Evolutionary conservation across 1,140 invertebrate genomes (phyloP), one percentile per base, ranked within the genome.

Genomic region (Melipona quadrifasciata): DNA sequence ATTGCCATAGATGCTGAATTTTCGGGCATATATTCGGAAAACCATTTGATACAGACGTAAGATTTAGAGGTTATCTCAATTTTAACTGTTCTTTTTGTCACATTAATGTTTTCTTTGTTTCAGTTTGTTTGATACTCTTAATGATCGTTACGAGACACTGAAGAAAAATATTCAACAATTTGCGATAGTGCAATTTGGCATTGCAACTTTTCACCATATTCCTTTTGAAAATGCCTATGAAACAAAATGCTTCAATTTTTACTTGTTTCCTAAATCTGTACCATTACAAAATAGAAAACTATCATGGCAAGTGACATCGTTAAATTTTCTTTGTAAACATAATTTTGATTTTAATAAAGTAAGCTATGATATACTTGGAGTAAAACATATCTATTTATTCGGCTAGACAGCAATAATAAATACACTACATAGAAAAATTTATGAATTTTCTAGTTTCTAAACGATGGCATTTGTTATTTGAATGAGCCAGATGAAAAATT

Each of bases 311-410:
- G 93, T 95, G 17, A 95, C 95, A 3, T 95, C 96, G 27, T 86
- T 97, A 5, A 95, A 96, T 80, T 98, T 98, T 93, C 92, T 97
- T 12, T 94, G 95, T 87, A 92, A 91, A 74, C 93, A 97, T 91
- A 95, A 96, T 51, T 97, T 97, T 94, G 95, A 97, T 92, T 97
- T 97, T 91, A 97, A 97, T 92, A 97, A 97, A 96, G 97, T 97
- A 95, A 83, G 55, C 53, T 17, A 3, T 61, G 0, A 17, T 27
- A 31, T 3, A n/a, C 11, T 76, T 19, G 0, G 14, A 4, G 0
- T 39, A 27, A 61, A 61, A n/a, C 5, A 11, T 31, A 17, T 39
- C 16, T 71, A 12, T 71, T 47, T 24, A 8, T 34, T 67, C 0
- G 27, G 1, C 12, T 12, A 61, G 58, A 17, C 17, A 11, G 1